Conservation (phyloP, 2,888 invertebrate species). For the Lasioglossum zephyrum region DNA sequence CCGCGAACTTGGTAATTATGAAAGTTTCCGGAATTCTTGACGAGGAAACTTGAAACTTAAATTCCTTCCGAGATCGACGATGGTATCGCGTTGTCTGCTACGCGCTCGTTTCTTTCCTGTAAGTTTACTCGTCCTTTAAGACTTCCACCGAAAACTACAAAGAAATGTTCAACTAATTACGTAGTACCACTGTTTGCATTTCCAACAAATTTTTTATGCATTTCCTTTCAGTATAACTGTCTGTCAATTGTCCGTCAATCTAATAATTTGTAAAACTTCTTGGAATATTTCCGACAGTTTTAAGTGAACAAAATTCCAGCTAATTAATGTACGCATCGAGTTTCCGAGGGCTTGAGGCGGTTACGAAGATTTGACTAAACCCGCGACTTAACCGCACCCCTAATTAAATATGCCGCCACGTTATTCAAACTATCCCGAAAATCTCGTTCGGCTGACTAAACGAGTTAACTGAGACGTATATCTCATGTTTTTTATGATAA, state of each 20-base stretch:
- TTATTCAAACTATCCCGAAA: conserved; percentile 22
- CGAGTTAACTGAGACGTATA: background rate
- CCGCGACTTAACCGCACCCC: background rate
- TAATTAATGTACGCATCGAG: background rate
- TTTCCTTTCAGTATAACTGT: background rate
- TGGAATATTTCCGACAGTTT: background rate
- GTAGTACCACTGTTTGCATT: background rate
- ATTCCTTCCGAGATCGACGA: conserved; percentile 48
- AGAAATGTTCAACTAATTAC: background rate
- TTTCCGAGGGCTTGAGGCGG: background rate
- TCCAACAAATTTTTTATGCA: background rate
- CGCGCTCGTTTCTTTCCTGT: conserved; percentile 10
- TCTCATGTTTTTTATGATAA: no score
- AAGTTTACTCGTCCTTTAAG: background rate
- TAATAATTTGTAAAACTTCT: no score
- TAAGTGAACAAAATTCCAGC: background rate
- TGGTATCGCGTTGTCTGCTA: conserved; percentile 34
- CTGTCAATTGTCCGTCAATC: no score
- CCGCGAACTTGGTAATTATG: conserved; percentile 77
- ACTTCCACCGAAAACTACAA: background rate
- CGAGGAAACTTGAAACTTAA: conserved; percentile 49
- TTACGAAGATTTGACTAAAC: background rate
- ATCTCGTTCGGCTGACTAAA: conserved; percentile 1
- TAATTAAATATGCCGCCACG: conserved; percentile 10
- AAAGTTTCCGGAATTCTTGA: conserved; percentile 71